Percentiles rank a stretch among this genome's conserved stretches.
Evolutionary conservation across 2,888 invertebrate genomes (phyloP).

Genomic region (Neoaliturus tenellus): DNA sequence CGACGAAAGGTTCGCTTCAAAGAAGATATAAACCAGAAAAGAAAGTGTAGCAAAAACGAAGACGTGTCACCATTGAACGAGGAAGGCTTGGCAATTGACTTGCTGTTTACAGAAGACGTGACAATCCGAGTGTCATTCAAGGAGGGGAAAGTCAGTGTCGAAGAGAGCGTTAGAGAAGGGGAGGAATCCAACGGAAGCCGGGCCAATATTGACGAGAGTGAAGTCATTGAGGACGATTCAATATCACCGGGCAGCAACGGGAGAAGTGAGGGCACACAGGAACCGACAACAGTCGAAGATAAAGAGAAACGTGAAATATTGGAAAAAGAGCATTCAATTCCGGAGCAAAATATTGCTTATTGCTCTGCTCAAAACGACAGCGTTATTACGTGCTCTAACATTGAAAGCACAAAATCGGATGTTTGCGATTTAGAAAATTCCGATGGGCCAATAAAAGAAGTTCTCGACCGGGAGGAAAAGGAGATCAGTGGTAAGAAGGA

Average conservation of each 20-base stretch:
- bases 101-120: slow-evolving; percentile 51
- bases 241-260: neutral
- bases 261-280: neutral
- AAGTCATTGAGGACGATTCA: neutral
- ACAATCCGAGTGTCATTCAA: slow-evolving; percentile 38
- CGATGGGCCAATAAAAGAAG: neutral
- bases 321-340: neutral
- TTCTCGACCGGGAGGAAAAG: neutral
- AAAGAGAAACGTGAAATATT: neutral
- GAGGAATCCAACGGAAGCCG: neutral
- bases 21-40: slow-evolving; percentile 28
- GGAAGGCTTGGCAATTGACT: slow-evolving; percentile 31
- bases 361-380: neutral
- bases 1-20: slow-evolving; percentile 10
- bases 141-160: slow-evolving; percentile 33
- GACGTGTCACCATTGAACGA: slow-evolving; percentile 18
- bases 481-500: slow-evolving; percentile 13
- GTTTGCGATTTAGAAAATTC: neutral
- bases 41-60: slow-evolving; percentile 19
- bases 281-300: neutral
- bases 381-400: neutral
- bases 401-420: neutral
- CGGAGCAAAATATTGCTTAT: neutral
- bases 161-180: slow-evolving; percentile 13
- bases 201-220: neutral